These are phyloP conservation scores for Hapalemur alaotrensis DNA, from an alignment of 2,797 vertebrate species.

Conservation along the genomic window DNA sequence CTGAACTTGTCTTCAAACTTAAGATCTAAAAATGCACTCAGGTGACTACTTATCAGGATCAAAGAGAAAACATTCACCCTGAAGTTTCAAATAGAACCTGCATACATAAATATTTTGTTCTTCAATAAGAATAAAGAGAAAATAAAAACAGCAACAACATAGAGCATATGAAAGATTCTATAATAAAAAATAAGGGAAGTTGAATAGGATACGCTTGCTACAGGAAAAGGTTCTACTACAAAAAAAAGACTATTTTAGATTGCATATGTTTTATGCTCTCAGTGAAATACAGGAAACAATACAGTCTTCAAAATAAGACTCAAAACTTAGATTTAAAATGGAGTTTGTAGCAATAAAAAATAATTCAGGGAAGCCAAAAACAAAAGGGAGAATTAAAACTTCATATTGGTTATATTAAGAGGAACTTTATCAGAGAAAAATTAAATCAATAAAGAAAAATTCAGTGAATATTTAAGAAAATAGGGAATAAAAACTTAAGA, in stretches of 20 bases:
- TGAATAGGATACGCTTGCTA: not conserved
- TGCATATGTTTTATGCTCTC: not conserved
- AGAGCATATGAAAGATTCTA: not conserved
- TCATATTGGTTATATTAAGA: not conserved
- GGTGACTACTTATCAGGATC: not conserved
- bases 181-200: not conserved
- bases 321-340: not conserved
- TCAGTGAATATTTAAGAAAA: not conserved
- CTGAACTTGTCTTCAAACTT: not conserved
- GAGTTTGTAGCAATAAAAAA: not conserved
- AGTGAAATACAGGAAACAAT: not conserved
- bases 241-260: not conserved
- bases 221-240: not conserved
- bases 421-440: not conserved
- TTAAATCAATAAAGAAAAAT: constrained; percentile 23
- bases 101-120: not conserved
- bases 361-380: not conserved
- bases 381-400: not conserved
- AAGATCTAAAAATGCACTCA: not conserved
- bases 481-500: not conserved
- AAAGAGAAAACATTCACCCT: not conserved
- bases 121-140: not conserved
- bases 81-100: not conserved
- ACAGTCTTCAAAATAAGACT: not conserved
- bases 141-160: not conserved